Percentiles rank a stretch among this genome's conserved stretches.
phyloP scores from a whole-genome alignment of 2,113 vertebrate species.

The Brachypodius melanocephalos region DNA sequence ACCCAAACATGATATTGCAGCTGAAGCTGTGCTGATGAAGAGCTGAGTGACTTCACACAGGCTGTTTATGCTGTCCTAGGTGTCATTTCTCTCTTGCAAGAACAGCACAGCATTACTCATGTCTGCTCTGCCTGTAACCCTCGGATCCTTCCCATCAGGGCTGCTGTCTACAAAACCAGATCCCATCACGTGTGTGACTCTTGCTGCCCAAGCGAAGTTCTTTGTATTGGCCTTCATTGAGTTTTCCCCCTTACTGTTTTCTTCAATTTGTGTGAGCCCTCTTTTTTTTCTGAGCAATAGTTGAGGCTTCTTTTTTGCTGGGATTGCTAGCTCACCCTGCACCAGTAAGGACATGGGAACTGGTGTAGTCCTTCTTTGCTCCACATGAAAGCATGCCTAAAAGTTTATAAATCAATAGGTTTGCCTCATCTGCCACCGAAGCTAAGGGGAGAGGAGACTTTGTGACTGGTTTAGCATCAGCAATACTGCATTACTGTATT shows the following conservation, averaged over 20 bases:
- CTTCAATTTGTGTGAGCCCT: not conserved
- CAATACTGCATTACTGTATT: not conserved
- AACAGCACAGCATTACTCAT: not conserved
- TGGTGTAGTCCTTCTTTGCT: not conserved
- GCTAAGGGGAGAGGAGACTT: not conserved
- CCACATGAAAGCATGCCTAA: not conserved
- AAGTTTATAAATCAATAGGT: not conserved
- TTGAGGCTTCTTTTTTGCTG: not conserved
- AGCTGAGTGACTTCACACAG: not conserved
- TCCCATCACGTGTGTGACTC: accelerated
- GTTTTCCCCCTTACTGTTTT: not conserved
- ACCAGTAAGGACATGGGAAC: not conserved
- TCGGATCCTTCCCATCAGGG: not conserved
- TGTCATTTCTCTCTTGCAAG: not conserved
- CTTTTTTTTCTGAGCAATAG: not conserved
- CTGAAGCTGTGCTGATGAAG: not conserved
- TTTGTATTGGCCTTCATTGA: accelerated
- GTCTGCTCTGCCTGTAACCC: not conserved
- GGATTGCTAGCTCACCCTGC: not conserved
- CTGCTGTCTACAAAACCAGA: not conserved
- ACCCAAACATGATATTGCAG: not conserved
- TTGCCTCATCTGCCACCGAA: not conserved
- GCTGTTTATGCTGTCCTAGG: not conserved
- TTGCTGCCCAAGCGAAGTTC: not conserved
- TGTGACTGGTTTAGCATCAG: not conserved